These are phyloP conservation scores for Sorex araneus DNA, from an alignment of 2,113 vertebrate genomes.

Conservation along the genomic window DNA sequence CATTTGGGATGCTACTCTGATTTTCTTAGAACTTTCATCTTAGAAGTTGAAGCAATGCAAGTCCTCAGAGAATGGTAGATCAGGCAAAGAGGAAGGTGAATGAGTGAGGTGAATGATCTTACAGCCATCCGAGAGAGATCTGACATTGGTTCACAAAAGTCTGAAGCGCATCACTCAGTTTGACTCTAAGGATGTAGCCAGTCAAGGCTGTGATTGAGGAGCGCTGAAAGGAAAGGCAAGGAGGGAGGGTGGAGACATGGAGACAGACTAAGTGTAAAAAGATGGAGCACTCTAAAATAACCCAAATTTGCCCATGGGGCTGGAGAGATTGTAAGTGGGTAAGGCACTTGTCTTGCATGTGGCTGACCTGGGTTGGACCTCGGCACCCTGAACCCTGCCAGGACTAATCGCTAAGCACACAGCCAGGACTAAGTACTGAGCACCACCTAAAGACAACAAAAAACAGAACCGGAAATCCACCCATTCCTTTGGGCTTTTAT, in stretches of 20 bases:
- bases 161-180: not conserved
- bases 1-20: not conserved
- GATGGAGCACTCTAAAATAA: not conserved
- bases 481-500: not conserved
- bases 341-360: no score
- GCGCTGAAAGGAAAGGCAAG: not conserved
- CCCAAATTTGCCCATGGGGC: not conserved
- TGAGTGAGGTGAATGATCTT: not conserved
- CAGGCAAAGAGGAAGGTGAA: not conserved
- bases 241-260: not conserved
- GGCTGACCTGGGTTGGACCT: no score
- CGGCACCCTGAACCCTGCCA: no score
- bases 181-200: no score
- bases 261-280: not conserved
- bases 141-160: not conserved
- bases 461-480: no score
- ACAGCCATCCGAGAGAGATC: not conserved
- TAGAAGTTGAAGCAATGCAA: not conserved
- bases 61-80: not conserved
- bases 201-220: not conserved
- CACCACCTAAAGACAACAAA: no score
- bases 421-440: no score
- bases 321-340: no score
- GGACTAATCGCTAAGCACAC: no score
- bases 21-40: slow-evolving; percentile 22